Percentiles rank a stretch among this genome's conserved stretches.
These are phyloP conservation scores for Vombatus ursinus DNA, from an alignment of 2,113 vertebrate genomes.

Conservation along the genomic window DNA sequence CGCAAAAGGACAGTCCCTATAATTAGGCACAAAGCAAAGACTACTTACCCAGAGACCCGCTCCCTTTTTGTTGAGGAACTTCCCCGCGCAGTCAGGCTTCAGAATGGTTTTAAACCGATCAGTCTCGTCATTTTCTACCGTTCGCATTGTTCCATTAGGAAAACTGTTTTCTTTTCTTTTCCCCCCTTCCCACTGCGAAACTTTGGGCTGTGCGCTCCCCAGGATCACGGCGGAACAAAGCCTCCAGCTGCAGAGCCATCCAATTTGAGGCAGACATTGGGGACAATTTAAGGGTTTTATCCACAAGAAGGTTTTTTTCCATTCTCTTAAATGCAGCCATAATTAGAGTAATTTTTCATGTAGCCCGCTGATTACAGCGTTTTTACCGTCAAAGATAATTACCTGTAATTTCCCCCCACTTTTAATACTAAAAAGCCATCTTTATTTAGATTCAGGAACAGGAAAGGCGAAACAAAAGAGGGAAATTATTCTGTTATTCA, in stretches of 20 bases:
- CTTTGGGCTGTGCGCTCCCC: constrained; percentile 98
- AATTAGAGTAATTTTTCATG: constrained; percentile 99
- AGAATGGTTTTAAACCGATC: constrained; percentile 91
- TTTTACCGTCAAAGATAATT: constrained; percentile 99
- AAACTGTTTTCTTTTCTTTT: constrained; percentile 96
- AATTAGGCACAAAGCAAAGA: constrained; percentile 94
- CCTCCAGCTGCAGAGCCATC: constrained; percentile 99
- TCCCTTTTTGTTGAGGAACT: constrained; percentile 89
- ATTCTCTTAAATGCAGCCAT: constrained; percentile 99
- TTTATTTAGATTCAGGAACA: constrained; percentile 99
- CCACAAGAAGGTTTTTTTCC: constrained; percentile 99
- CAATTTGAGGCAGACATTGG: constrained; percentile 99
- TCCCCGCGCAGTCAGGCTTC: constrained; percentile 90
- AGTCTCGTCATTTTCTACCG: constrained; percentile 97
- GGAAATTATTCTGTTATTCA: constrained; percentile 99
- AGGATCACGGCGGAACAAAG: constrained; percentile 99
- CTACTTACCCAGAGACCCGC: constrained; percentile 94
- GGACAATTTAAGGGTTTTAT: constrained; percentile 99
- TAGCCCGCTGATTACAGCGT: constrained; percentile 99
- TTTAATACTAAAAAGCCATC: constrained; percentile 99
- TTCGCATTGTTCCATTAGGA: constrained; percentile 99
- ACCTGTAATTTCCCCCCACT: constrained; percentile 99
- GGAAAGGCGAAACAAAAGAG: constrained; percentile 99
- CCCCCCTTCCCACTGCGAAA: constrained; percentile 96
- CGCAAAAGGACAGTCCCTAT: constrained; percentile 91